Base-by-base conservation (phyloP, 2,113 vertebrate species). In the Cercopithecus mona region DNA sequence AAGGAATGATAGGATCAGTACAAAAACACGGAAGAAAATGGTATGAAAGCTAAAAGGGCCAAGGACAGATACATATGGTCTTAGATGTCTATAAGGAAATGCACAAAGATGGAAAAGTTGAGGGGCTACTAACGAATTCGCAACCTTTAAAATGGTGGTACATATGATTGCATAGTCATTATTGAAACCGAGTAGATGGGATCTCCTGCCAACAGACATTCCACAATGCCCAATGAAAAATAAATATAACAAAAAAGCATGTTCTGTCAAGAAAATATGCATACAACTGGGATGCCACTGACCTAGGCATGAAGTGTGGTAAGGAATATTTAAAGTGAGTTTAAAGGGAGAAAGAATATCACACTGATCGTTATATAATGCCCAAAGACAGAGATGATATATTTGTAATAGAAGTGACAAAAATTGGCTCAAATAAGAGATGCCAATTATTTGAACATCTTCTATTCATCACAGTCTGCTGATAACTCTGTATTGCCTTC, bases 391-490 rank as follows among this genome's bases (percentile, higher is more conserved):
- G 14, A 43, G n/a, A 76, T 32, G 43, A 40, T 3, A 45, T 70
- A 57, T 82, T 78, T 93, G 87, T 93, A 87, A 78, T 1, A 88
- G 73, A 64, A 97, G 78, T 48, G 38, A 75, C 40, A 86, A 91
- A 5, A 78, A 96, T 0, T 66, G 61, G 35, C 68, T 95, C 75
- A 97, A 93, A 84, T 80, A 84, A 88, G 35, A 84, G 48, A 66
- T 6, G 2, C 9, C 57, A 82, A 86, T 81, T 83, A 61, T 55
- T 27, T 27, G 38, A 93, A 66, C 4, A 81, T n/a, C 48, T 20
- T 75, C 40, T 94, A 55, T 59, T 80, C 88, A 73, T 59, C n/a
- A n/a, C 9, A 78, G 35, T 93, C 79, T 89, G 64, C 68, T 92
- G 78, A 86, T 59, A 50, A 82, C 61, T 80, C 59, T 73, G 8